A percentile compares a stretch with the other conserved stretches of the same genome.
These are phyloP conservation scores for Peromyscus aztecus DNA, from an alignment of 2,797 vertebrate species.

Conservation along the genomic window DNA sequence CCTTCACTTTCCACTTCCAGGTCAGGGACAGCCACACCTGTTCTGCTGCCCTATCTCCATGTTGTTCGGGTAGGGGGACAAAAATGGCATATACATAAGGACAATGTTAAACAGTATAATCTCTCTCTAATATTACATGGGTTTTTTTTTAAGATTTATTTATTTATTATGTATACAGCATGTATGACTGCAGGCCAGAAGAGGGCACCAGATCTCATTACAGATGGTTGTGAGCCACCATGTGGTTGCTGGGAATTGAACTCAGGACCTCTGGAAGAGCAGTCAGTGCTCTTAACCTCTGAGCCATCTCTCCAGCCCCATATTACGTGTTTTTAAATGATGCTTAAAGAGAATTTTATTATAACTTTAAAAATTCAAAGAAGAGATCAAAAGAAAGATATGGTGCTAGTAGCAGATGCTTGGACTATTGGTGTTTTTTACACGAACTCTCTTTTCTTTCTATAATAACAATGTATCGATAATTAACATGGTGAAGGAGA, in stretches of 20 bases:
- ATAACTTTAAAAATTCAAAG: background rate
- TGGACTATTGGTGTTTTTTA: background rate
- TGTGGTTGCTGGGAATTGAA: no score
- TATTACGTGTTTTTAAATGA: background rate
- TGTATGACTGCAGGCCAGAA: no score
- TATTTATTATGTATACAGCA: no score
- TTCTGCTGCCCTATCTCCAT: background rate
- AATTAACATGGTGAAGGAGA: background rate
- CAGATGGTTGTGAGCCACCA: no score
- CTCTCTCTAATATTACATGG: background rate
- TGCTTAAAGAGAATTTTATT: background rate
- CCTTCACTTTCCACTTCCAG: background rate
- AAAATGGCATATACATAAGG: background rate
- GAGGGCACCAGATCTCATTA: no score
- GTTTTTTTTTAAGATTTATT: no score
- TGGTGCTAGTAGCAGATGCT: background rate
- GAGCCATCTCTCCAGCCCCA: no score
- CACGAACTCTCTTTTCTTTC: background rate
- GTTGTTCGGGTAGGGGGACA: background rate
- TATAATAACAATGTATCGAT: background rate
- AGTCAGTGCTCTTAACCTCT: no score
- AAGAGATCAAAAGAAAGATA: background rate
- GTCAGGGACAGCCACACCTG: background rate
- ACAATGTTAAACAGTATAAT: slow-evolving; percentile 14
- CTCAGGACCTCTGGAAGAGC: no score